phyloP scores from a whole-genome alignment of 2,113 vertebrate species.

The Ramphastos sulfuratus region DNA sequence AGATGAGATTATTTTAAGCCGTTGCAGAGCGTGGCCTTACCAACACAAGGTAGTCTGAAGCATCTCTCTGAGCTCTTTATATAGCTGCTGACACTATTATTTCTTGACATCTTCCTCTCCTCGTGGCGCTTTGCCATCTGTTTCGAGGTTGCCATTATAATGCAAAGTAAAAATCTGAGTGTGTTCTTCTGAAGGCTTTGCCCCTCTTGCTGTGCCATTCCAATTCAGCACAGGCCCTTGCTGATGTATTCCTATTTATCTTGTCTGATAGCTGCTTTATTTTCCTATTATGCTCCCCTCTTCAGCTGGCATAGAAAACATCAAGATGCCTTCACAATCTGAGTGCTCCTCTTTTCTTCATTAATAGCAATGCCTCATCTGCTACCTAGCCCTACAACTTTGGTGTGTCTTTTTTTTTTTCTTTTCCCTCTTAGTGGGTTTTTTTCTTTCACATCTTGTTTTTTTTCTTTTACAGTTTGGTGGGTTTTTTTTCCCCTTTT shows the following conservation, averaged over 20 bases:
- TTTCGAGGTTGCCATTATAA: conserved; percentile 55
- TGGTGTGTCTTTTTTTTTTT: neutral
- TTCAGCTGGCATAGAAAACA: conserved; percentile 3
- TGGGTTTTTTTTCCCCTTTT: too few relatives aligned
- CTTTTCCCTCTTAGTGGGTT: neutral
- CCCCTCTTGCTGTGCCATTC: neutral
- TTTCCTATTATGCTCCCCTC: conserved; percentile 22
- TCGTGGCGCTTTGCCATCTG: conserved; percentile 62
- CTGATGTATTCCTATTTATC: conserved; percentile 30
- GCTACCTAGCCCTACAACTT: neutral
- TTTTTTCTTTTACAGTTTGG: too few relatives aligned
- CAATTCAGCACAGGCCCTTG: neutral
- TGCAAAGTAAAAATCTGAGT: conserved; percentile 47
- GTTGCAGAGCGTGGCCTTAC: neutral
- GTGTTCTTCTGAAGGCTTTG: conserved; percentile 24
- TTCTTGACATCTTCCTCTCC: conserved; percentile 51
- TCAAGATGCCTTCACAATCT: conserved; percentile 12
- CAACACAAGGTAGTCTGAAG: conserved; percentile 48
- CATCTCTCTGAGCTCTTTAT: conserved; percentile 47
- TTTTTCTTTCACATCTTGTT: too few relatives aligned
- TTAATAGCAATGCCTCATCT: conserved; percentile 20
- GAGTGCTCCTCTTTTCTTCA: conserved; percentile 50
- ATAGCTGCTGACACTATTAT: conserved; percentile 43
- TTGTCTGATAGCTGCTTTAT: conserved; percentile 34
- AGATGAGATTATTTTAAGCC: conserved; percentile 47